Percentiles rank a stretch among this genome's conserved stretches.
These are phyloP conservation scores for Thamnaconus septentrionalis DNA, from an alignment of 2,113 vertebrate species.

Conservation along the genomic window DNA sequence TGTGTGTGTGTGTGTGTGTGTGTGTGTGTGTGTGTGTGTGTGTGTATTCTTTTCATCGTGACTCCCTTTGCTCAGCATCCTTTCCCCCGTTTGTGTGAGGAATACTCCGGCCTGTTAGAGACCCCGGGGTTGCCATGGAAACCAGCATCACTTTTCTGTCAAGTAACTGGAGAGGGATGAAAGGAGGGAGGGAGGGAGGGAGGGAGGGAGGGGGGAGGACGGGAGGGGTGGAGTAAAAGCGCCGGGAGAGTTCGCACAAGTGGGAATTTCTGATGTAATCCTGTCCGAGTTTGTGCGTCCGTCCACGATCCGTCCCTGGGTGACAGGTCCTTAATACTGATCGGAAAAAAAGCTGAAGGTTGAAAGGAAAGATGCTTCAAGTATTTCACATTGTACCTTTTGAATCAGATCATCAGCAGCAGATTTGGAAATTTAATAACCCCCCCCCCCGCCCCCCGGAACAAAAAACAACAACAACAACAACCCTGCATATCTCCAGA, in stretches of 20 bases:
- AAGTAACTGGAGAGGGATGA: conserved; percentile 13
- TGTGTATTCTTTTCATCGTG: conserved; percentile 6
- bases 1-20: background rate
- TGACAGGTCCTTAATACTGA: no score
- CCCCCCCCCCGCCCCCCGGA: no score
- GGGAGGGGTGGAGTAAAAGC: no score
- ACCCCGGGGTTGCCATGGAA: conserved; percentile 62
- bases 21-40: background rate
- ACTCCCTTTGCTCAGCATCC: conserved; percentile 24
- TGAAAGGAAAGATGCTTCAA: no score
- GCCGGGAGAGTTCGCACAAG: conserved; percentile 36
- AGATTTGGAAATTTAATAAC: no score
- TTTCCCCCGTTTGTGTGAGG: conserved; percentile 37
- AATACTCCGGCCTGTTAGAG: conserved; percentile 57
- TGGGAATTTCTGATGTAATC: conserved; percentile 40
- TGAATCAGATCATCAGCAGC: no score
- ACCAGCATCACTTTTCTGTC: conserved; percentile 55
- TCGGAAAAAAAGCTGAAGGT: no score
- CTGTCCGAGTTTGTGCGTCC: conserved; percentile 9
- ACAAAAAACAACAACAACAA: no score
- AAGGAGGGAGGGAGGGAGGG: no score
- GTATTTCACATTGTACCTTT: no score
- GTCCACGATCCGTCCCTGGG: background rate
- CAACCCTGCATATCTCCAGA: no score
- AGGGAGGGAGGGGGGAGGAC: background rate